Conservation (phyloP, 2,888 invertebrate genomes). For the Leptinotarsa rubiginosa region DNA sequence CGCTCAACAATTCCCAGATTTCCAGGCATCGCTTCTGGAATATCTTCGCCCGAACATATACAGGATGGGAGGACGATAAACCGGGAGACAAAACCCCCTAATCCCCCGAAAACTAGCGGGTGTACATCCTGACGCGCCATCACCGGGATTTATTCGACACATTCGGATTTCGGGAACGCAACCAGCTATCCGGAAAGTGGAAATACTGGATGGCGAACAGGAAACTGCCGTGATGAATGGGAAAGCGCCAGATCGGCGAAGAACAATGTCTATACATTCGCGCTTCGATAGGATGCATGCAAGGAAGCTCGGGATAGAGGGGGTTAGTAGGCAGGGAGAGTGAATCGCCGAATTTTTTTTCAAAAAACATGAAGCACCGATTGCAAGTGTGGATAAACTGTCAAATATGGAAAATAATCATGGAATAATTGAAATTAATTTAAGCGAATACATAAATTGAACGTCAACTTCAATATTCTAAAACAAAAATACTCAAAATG, state of each 20-base stretch:
- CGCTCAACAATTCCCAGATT: background rate
- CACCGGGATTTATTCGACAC: conserved; percentile 51
- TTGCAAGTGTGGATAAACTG: too few species aligned
- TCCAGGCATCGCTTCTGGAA: background rate
- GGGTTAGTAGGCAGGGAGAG: conserved; percentile 28
- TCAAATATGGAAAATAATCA: too few species aligned
- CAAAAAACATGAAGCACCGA: too few species aligned
- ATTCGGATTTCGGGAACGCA: conserved; percentile 44
- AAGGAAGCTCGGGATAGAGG: background rate
- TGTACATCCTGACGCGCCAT: conserved; percentile 45
- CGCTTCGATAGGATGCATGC: too few species aligned
- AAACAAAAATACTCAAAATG: too few species aligned
- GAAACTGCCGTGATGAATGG: conserved; percentile 51
- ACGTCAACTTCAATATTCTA: too few species aligned
- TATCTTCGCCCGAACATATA: background rate
- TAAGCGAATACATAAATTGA: too few species aligned
- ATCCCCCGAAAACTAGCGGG: conserved; percentile 4
- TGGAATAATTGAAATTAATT: too few species aligned
- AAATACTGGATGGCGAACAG: conserved; percentile 53
- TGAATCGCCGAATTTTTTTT: too few species aligned
- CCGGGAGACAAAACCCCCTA: background rate
- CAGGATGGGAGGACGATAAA: conserved; percentile 6
- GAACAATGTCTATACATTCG: background rate
- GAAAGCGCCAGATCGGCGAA: background rate
- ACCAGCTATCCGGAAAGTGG: conserved; percentile 50